Evolutionary conservation across 2,888 invertebrate genomes (phyloP).

Genomic region (Leptopilina drosophilae): DNA sequence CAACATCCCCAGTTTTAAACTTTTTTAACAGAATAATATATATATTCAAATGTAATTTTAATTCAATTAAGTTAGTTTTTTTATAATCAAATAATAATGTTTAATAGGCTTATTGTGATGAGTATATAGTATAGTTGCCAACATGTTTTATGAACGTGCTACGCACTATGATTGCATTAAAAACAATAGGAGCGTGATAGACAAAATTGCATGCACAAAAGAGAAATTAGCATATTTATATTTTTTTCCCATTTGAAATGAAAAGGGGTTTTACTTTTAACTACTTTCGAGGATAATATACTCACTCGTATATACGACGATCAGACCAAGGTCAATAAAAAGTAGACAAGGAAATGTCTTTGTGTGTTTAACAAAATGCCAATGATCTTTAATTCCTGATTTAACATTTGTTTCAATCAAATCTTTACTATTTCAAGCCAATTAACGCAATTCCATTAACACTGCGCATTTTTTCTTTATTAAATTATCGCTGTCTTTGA

Average conservation of each 20-base stretch:
- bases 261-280: conserved; percentile 71
- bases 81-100: neutral
- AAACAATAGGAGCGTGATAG: neutral
- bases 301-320: conserved; percentile 70
- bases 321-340: conserved; percentile 74
- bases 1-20: neutral
- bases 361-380: conserved; percentile 65
- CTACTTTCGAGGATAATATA: conserved; percentile 67
- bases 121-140: neutral
- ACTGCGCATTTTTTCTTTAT: conserved; percentile 57
- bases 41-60: neutral
- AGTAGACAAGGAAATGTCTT: conserved; percentile 68
- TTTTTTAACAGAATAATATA: neutral
- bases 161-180: conserved; percentile 2
- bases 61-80: neutral
- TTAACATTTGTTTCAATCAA: conserved; percentile 26
- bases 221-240: neutral
- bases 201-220: neutral
- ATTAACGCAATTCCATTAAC: conserved; percentile 48
- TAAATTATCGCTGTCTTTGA: conserved; percentile 64
- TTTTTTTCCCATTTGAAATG: conserved; percentile 39
- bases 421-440: conserved; percentile 43
- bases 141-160: conserved; percentile 2
- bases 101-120: neutral
- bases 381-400: conserved; percentile 45